Evolutionary conservation across 2,113 vertebrate species (phyloP).

Genomic region (Sylvia atricapilla): DNA sequence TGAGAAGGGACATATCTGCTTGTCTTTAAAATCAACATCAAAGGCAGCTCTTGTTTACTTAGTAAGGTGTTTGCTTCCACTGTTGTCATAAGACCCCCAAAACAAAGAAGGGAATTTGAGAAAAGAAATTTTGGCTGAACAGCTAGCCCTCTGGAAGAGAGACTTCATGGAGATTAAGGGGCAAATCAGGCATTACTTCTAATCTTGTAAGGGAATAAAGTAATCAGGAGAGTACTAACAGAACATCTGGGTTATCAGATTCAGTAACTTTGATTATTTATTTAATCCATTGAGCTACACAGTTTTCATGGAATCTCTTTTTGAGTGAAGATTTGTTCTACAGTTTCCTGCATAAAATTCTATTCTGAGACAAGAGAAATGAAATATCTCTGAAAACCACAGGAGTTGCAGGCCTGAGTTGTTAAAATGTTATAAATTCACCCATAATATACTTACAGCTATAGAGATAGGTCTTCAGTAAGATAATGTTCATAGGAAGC

Average conservation of each 20-base stretch:
- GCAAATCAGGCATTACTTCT: background rate
- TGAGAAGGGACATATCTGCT: background rate
- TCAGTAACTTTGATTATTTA: background rate
- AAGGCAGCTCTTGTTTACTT: background rate
- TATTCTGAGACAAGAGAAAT: background rate
- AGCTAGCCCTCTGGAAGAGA: background rate
- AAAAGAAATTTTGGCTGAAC: background rate
- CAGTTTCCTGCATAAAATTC: background rate
- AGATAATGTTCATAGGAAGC: background rate
- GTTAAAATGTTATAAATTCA: background rate
- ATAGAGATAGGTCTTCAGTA: background rate
- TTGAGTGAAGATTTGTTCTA: background rate
- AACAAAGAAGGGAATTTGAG: background rate
- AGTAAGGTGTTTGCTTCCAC: background rate
- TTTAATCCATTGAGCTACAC: background rate
- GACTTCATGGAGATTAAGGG: background rate
- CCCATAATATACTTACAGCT: background rate
- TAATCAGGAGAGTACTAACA: background rate
- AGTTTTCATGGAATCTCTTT: background rate
- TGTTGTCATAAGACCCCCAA: background rate
- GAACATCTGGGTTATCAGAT: background rate
- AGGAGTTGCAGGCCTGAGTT: background rate
- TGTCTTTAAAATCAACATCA: background rate
- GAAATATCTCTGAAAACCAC: background rate
- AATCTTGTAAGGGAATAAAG: background rate